phyloP scores from a whole-genome alignment of 2,797 vertebrate species.

The Pagetopsis macropterus region DNA sequence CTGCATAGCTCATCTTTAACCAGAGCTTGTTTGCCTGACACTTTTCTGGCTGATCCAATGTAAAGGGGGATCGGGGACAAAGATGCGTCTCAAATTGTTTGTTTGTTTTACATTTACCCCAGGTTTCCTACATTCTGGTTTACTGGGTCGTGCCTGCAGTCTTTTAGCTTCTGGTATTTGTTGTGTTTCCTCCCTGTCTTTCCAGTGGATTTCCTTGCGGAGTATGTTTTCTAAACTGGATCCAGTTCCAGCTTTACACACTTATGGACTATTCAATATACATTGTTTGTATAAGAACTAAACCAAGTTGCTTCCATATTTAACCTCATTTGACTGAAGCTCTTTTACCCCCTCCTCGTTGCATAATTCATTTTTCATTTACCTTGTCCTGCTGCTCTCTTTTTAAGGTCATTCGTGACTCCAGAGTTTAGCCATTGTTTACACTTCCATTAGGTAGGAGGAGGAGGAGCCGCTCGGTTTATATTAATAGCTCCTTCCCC shows the following conservation, averaged over 20 bases:
- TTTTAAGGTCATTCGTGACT: constrained; percentile 26
- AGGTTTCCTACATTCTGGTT: constrained; percentile 7
- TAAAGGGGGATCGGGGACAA: neutral
- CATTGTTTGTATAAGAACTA: neutral
- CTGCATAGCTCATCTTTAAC: constrained; percentile 16
- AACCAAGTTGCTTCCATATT: neutral
- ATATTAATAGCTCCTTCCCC: constrained; percentile 64
- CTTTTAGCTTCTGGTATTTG: constrained; percentile 29
- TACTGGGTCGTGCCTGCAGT: constrained; percentile 12
- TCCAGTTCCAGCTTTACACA: constrained; percentile 25
- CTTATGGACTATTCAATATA: neutral
- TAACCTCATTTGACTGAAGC: neutral
- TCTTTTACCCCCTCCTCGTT: neutral
- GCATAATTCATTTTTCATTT: neutral
- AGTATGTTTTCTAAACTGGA: constrained; percentile 27
- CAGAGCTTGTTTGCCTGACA: constrained; percentile 7
- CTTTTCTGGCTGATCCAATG: neutral
- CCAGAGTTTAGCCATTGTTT: constrained; percentile 46
- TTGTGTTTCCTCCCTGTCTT: constrained; percentile 9
- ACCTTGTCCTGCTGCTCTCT: constrained; percentile 4
- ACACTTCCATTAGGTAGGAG: constrained; percentile 43
- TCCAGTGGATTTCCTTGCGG: constrained; percentile 22
- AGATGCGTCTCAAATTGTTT: neutral
- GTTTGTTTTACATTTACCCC: neutral
- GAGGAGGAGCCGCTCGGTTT: constrained; percentile 28